phyloP scores from a whole-genome alignment of 1,140 invertebrate species.

The Orchesella cincta region DNA sequence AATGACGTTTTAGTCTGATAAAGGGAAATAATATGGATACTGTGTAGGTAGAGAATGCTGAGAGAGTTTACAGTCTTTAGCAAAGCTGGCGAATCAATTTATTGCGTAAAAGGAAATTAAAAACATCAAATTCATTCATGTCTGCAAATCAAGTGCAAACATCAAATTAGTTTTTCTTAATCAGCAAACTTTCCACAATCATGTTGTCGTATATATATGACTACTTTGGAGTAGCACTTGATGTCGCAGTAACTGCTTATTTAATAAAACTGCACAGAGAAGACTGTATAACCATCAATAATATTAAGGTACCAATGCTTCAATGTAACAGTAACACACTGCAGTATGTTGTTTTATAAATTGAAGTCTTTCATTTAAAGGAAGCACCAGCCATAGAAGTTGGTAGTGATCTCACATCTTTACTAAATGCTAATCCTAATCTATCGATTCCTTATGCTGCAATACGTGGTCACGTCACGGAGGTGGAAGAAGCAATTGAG shows the following conservation, averaged over 20 bases:
- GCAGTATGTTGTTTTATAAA: neutral
- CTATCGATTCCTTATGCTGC: conserved; percentile 37
- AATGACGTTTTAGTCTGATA: too few relatives aligned
- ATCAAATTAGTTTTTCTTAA: too few relatives aligned
- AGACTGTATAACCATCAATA: neutral
- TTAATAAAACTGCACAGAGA: neutral
- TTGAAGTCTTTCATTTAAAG: conserved; percentile 24
- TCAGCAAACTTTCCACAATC: too few relatives aligned
- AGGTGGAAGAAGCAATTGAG: neutral
- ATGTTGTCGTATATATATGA: neutral
- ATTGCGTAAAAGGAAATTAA: too few relatives aligned
- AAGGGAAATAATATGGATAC: too few relatives aligned
- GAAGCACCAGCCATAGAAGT: conserved; percentile 43
- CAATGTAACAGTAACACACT: neutral
- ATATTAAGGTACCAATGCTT: neutral
- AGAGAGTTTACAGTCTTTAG: too few relatives aligned
- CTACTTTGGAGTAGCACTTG: neutral
- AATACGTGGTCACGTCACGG: conserved; percentile 37
- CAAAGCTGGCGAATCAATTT: too few relatives aligned
- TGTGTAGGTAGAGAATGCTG: too few relatives aligned
- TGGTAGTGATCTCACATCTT: conserved; percentile 35
- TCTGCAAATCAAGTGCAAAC: too few relatives aligned
- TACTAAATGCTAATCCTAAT: conserved; percentile 15
- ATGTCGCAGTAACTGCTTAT: neutral
- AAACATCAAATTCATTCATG: too few relatives aligned